Evolutionary conservation across 2,888 invertebrate species (phyloP).

Genomic region (Hymenopus coronatus): DNA sequence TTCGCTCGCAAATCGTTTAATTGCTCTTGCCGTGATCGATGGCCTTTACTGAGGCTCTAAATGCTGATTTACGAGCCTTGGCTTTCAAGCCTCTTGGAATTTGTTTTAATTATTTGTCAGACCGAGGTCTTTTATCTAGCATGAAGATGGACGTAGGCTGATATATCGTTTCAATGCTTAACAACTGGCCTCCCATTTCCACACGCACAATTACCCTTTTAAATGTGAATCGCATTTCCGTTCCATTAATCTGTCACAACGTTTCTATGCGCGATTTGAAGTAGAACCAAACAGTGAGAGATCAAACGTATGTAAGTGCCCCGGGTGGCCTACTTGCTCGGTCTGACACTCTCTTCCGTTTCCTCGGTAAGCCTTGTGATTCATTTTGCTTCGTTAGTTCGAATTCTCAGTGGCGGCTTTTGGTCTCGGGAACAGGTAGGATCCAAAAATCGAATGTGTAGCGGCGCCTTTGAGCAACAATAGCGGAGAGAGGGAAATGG

Average conservation of each 20-base stretch:
- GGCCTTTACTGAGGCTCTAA: neutral
- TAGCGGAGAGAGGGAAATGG: too few species aligned
- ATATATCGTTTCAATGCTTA: neutral
- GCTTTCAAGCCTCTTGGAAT: conserved; percentile 2
- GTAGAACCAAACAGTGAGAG: neutral
- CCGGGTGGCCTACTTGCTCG: too few species aligned
- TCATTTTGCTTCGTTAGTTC: too few species aligned
- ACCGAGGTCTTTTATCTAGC: neutral
- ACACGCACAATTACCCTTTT: neutral
- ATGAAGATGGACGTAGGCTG: neutral
- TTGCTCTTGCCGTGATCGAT: conserved; percentile 1
- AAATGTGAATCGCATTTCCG: neutral
- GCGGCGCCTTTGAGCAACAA: too few species aligned
- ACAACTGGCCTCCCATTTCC: neutral
- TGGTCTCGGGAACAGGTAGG: too few species aligned
- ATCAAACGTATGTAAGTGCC: neutral
- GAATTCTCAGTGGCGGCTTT: too few species aligned
- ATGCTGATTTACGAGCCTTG: neutral
- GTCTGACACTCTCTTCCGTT: too few species aligned
- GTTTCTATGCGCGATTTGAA: neutral
- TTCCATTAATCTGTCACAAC: neutral
- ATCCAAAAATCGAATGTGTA: too few species aligned
- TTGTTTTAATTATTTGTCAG: conserved; percentile 1
- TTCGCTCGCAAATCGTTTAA: conserved; percentile 2
- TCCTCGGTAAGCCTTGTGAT: too few species aligned